A percentile compares a stretch with the other conserved stretches of the same genome.
phyloP scores from a whole-genome alignment of 2,888 invertebrate species.

The Fragum whitleyi region DNA sequence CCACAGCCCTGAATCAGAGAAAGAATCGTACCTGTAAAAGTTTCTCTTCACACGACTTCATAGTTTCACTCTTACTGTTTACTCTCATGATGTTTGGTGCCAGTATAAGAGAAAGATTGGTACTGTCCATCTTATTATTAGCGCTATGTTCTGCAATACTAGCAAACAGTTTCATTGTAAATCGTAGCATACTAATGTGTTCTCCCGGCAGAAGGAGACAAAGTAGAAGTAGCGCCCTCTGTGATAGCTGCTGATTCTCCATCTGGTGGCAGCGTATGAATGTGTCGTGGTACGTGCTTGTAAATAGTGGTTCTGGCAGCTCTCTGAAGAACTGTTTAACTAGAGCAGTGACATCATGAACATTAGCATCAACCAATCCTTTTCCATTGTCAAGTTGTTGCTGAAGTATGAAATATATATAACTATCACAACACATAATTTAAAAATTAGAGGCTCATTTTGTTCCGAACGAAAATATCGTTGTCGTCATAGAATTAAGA shows the following conservation, averaged over 20 bases:
- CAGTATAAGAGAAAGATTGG: constrained; percentile 94
- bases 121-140: constrained; percentile 93
- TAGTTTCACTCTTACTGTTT: constrained; percentile 85
- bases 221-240: constrained; percentile 89
- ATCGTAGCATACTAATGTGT: constrained; percentile 92
- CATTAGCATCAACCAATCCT: constrained; percentile 89
- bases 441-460: too few relatives aligned
- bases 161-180: constrained; percentile 90
- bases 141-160: constrained; percentile 90
- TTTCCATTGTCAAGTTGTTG: constrained; percentile 90
- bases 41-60: constrained; percentile 80
- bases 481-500: too few relatives aligned
- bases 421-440: background rate
- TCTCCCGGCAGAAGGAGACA: constrained; percentile 91
- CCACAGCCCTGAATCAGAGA: too few relatives aligned
- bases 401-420: constrained; percentile 85
- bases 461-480: too few relatives aligned
- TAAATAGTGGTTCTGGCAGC: constrained; percentile 94
- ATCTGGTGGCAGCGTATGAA: constrained; percentile 87
- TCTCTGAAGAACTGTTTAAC: constrained; percentile 94
- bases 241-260: constrained; percentile 77
- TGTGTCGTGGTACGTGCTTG: constrained; percentile 90
- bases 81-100: constrained; percentile 95
- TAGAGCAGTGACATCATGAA: constrained; percentile 94
- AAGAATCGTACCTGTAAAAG: constrained; percentile 71